Percentiles rank a stretch among this genome's conserved stretches.
Conservation (phyloP, 1,140 invertebrate genomes). For the Frieseomelitta varia region DNA sequence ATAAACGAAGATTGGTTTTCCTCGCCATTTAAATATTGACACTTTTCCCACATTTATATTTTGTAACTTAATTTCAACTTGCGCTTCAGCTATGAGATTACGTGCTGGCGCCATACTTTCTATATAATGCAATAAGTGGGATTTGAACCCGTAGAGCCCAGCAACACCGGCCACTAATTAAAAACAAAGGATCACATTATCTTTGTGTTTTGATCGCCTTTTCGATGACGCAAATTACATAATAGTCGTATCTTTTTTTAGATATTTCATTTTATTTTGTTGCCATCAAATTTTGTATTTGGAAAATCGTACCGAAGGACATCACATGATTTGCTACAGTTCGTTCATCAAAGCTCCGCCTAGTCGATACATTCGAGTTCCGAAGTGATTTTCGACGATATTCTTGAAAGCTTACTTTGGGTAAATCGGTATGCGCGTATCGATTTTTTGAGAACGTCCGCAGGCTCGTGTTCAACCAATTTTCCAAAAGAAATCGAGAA, state of each 20-base stretch:
- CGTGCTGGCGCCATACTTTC: constrained; percentile 59
- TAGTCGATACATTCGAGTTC: constrained; percentile 31
- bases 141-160: constrained; percentile 63
- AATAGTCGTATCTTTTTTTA: too few species aligned
- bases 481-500: not conserved
- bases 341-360: constrained; percentile 43
- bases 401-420: constrained; percentile 57
- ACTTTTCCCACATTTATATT: constrained; percentile 67
- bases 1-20: constrained; percentile 73
- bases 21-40: constrained; percentile 68
- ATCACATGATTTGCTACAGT: constrained; percentile 8
- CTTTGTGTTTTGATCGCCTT: not conserved
- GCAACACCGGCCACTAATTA: constrained; percentile 52
- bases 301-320: constrained; percentile 47
- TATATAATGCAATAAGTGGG: constrained; percentile 66
- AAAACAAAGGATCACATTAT: not conserved
- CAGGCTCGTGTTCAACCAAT: not conserved
- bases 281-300: not conserved
- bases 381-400: constrained; percentile 47
- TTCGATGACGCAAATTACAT: too few species aligned
- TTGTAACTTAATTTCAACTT: constrained; percentile 67
- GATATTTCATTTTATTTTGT: not conserved
- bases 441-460: not conserved
- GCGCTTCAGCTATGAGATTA: constrained; percentile 68
- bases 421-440: constrained; percentile 61